A percentile compares a stretch with the other conserved stretches of the same genome.
Conservation (phyloP, 1,140 invertebrate species). For the Coptotermes formosanus region DNA sequence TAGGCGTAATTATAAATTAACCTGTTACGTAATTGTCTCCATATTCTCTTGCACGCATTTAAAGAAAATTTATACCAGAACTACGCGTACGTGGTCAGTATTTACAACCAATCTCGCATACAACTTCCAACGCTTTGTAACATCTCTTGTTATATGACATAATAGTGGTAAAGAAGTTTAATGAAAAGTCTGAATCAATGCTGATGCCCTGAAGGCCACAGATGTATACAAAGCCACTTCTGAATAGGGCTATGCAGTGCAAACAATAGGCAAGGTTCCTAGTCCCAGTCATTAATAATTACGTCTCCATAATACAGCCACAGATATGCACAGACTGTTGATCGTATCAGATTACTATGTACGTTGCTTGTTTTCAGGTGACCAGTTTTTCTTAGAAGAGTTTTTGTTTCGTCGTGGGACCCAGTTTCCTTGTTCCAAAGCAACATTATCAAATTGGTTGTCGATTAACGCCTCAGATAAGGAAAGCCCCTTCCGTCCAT, state of each 20-base stretch:
- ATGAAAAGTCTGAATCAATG: neutral
- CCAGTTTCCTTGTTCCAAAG: neutral
- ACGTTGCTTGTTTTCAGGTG: neutral
- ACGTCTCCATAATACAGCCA: neutral
- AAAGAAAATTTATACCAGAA: too few relatives aligned
- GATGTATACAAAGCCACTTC: neutral
- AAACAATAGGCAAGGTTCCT: neutral
- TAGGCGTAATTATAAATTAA: too few relatives aligned
- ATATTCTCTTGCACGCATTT: too few relatives aligned
- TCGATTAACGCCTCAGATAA: neutral
- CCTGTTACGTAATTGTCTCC: too few relatives aligned
- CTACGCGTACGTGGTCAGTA: too few relatives aligned
- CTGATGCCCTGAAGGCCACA: neutral
- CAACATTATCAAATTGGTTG: neutral
- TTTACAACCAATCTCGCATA: too few relatives aligned
- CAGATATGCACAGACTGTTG: neutral
- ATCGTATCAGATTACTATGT: neutral
- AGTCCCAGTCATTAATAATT: neutral
- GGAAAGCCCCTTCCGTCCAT: neutral
- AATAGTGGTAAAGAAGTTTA: too few relatives aligned
- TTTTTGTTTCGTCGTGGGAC: neutral
- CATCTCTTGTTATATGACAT: too few relatives aligned
- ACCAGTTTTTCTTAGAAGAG: neutral
- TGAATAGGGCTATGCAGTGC: neutral
- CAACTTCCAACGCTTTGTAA: too few relatives aligned